Base-by-base conservation (phyloP, 1,140 invertebrate species). In the Achatina immaculata region DNA sequence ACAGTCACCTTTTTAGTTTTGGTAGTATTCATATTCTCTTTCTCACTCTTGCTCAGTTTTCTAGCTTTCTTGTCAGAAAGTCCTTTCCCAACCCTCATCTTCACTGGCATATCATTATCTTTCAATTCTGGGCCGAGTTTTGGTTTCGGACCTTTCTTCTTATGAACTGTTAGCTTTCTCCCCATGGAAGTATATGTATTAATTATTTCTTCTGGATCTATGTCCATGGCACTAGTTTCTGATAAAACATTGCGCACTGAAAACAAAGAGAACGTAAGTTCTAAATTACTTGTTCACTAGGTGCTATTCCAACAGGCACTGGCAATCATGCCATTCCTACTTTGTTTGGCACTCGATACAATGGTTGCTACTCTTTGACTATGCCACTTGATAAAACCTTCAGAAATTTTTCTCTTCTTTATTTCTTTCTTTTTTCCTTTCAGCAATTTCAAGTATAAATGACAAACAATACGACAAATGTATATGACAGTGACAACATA, bases 221-320 rank as follows among this genome's bases (percentile, higher is more conserved):
- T 90, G 78, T 89, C 86, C 83, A 85, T 90, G 89, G 45, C 90
- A 87, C 86, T 89, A 34, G 84, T 87, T 85, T 88, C 87, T 87
- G 72, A 76, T 36, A 76, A 65, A 21, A 69, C 62, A 76, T 75
- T 81, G 1, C 71, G 73, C 6, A 58, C 72, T 75, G 51, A 42
- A 43, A 66, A 36, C 28, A 77, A 62, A 75, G 43, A 79, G n/a
- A n/a, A n/a, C n/a, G n/a, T n/a, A n/a, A n/a, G n/a, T n/a, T n/a
- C n/a, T n/a, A n/a, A n/a, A n/a, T n/a, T n/a, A n/a, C n/a, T n/a
- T n/a, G n/a, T n/a, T n/a, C n/a, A n/a, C n/a, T n/a, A n/a, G n/a
- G n/a, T n/a, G n/a, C n/a, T n/a, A n/a, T n/a, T n/a, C n/a, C n/a
- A n/a, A n/a, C n/a, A n/a, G n/a, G n/a, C n/a, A n/a, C n/a, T n/a